Conservation (phyloP, 2,888 invertebrate genomes). For the Creontiades dilutus region DNA sequence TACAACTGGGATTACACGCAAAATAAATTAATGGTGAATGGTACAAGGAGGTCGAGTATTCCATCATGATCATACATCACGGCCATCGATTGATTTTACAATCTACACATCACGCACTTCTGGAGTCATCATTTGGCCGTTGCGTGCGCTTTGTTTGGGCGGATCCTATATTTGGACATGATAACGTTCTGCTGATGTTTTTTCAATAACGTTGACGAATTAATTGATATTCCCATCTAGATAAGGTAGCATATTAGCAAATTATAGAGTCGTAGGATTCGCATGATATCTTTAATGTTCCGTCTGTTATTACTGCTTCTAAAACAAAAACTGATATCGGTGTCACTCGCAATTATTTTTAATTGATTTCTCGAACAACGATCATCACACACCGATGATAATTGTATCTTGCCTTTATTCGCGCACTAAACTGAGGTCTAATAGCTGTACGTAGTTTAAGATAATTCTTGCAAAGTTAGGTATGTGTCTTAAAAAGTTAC, state of each 20-base stretch:
- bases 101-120: constrained; percentile 4
- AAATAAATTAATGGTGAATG: background rate
- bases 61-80: background rate
- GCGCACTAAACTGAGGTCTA: too few species aligned
- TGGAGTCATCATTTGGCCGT: background rate
- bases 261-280: background rate
- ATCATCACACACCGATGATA: background rate
- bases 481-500: too few species aligned
- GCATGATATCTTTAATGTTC: background rate
- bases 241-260: background rate
- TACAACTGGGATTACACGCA: background rate
- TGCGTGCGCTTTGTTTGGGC: background rate
- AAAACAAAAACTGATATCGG: background rate
- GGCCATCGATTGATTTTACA: background rate
- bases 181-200: background rate
- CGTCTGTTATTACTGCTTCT: background rate
- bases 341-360: background rate
- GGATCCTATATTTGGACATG: background rate
- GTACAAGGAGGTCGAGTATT: background rate
- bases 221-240: background rate
- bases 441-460: too few species aligned
- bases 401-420: too few species aligned
- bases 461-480: too few species aligned
- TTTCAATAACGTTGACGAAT: background rate
- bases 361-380: background rate